Percentiles rank a stretch among this genome's conserved stretches.
Evolutionary conservation across 2,797 vertebrate species (phyloP).

Genomic region (Gallinago stenura): DNA sequence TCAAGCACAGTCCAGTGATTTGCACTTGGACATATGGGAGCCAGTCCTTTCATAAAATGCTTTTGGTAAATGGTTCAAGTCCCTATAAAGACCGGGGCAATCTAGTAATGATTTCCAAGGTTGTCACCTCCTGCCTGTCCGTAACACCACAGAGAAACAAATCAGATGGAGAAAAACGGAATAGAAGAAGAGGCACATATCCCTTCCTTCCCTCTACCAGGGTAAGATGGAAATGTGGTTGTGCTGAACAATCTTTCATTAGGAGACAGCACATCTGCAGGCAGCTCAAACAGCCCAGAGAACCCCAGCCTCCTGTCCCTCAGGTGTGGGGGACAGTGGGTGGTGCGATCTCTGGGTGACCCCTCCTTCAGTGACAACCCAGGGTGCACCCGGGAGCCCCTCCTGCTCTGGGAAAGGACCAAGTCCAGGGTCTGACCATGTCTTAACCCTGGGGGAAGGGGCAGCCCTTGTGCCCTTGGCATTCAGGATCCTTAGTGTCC

Average conservation of each 20-base stretch:
- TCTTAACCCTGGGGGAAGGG: not conserved
- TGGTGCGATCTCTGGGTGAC: not conserved
- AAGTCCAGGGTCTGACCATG: accelerated
- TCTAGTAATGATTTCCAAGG: not conserved
- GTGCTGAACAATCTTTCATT: not conserved
- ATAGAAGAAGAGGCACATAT: not conserved
- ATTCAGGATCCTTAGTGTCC: not conserved
- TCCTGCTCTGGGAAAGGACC: not conserved
- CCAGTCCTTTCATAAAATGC: conserved; percentile 9
- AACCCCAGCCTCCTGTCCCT: not conserved
- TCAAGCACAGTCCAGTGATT: conserved; percentile 21
- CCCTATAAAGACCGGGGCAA: not conserved
- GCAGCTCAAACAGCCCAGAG: not conserved
- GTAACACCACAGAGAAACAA: not conserved
- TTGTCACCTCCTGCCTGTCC: not conserved
- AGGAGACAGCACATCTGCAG: not conserved
- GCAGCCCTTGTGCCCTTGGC: not conserved
- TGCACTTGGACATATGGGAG: conserved; percentile 5
- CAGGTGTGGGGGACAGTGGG: not conserved
- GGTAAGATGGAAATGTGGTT: not conserved
- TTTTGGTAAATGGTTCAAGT: not conserved
- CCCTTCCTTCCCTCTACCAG: not conserved
- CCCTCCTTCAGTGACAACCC: not conserved
- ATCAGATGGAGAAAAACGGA: not conserved
- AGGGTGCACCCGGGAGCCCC: not conserved